phyloP scores from a whole-genome alignment of 30 jellyfish, hydroid and myxozoan species.

The Hydractinia echinata region DNA sequence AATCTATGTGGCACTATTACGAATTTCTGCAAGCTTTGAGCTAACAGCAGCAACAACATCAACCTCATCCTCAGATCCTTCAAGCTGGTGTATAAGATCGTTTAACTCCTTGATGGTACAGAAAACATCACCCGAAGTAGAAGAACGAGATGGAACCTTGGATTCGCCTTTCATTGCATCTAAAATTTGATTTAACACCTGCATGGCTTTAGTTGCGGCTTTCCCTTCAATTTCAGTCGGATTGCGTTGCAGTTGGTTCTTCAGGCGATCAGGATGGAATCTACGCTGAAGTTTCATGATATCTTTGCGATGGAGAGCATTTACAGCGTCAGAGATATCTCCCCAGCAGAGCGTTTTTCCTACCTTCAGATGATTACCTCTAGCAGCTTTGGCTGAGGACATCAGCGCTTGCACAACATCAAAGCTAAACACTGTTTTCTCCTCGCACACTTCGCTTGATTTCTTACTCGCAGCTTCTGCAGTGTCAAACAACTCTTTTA shows the following conservation, averaged over 20 bases:
- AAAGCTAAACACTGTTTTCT: neutral
- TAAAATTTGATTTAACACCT: neutral
- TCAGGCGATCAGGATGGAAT: constrained; percentile 19
- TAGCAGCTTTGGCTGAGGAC: neutral
- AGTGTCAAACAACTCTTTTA: neutral
- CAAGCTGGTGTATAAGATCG: neutral
- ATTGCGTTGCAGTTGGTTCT: constrained; percentile 7
- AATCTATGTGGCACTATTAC: too few relatives aligned
- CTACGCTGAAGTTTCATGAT: neutral
- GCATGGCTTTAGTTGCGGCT: neutral
- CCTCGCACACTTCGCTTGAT: neutral
- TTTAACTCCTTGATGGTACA: neutral
- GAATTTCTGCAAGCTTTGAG: neutral
- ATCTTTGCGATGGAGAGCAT: neutral
- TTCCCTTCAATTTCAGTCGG: constrained; percentile 5
- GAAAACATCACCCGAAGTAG: constrained; percentile 3
- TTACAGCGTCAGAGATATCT: neutral
- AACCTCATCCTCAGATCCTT: neutral
- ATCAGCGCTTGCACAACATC: constrained; percentile 1
- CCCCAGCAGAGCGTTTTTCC: neutral
- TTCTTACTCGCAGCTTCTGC: neutral
- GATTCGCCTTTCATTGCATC: neutral
- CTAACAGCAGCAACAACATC: neutral
- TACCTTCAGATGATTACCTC: neutral
- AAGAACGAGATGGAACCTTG: neutral